Conservation (phyloP, 2,797 vertebrate species). For the Avahi laniger region DNA sequence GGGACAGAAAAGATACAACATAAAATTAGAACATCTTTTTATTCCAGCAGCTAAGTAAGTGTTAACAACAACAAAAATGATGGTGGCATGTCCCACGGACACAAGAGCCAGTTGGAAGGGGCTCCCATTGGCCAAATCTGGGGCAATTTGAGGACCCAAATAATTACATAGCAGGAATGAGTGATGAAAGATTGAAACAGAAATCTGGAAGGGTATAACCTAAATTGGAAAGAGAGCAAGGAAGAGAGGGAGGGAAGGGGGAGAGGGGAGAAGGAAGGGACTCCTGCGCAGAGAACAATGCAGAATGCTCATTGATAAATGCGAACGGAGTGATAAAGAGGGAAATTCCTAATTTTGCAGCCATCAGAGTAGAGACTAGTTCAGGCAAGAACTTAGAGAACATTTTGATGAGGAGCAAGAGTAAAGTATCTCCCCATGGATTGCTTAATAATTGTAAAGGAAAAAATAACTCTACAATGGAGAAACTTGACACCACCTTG, state of each 20-base stretch:
- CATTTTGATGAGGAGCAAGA: background rate
- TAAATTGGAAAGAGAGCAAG: no score
- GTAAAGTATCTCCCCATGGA: background rate
- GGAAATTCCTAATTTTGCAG: background rate
- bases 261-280: background rate
- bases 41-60: background rate
- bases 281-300: background rate
- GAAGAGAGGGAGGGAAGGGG: rapidly evolving
- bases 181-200: background rate
- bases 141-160: background rate
- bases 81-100: background rate
- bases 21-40: background rate
- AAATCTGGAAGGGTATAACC: background rate
- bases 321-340: background rate
- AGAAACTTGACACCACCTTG: background rate
- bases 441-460: background rate
- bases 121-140: background rate
- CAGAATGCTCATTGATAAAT: background rate
- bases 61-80: background rate
- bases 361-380: background rate
- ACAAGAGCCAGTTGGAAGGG: background rate
- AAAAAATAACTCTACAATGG: background rate
- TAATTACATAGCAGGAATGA: background rate
- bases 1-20: background rate
- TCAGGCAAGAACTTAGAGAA: background rate